A percentile compares a stretch with the other conserved stretches of the same genome.
These are phyloP conservation scores for Circaetus cinerascens DNA, from an alignment of 2,113 vertebrate species.

Conservation along the genomic window DNA sequence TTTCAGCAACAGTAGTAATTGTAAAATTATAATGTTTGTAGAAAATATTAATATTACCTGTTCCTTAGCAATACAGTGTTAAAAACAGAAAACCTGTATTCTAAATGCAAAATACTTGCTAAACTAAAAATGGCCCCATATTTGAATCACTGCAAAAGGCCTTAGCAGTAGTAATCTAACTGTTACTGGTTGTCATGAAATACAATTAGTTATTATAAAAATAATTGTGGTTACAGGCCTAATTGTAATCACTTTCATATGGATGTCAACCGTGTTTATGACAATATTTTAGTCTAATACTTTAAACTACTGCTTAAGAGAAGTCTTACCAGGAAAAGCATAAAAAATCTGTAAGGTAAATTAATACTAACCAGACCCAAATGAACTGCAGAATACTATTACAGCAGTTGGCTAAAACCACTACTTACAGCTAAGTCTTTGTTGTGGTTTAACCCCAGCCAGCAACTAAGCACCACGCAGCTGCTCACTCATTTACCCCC, in stretches of 20 bases:
- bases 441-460: too few relatives aligned
- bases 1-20: neutral
- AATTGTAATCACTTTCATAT: neutral
- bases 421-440: neutral
- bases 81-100: neutral
- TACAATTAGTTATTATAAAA: neutral
- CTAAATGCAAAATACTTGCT: neutral
- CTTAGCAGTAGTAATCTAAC: neutral
- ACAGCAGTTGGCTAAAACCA: neutral
- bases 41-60: neutral
- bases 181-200: neutral
- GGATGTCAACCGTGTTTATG: neutral
- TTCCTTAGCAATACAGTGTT: neutral
- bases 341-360: neutral
- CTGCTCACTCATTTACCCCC: too few relatives aligned
- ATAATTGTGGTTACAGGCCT: neutral
- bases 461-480: too few relatives aligned
- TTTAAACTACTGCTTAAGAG: neutral
- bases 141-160: neutral
- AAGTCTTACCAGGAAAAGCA: neutral
- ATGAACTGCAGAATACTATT: neutral
- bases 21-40: neutral
- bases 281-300: neutral
- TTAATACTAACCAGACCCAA: neutral
- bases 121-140: neutral